Evolutionary conservation across 1,140 invertebrate genomes (phyloP), one percentile per base, ranked within the genome.

Genomic region (Zaprionus tsacasi): DNA sequence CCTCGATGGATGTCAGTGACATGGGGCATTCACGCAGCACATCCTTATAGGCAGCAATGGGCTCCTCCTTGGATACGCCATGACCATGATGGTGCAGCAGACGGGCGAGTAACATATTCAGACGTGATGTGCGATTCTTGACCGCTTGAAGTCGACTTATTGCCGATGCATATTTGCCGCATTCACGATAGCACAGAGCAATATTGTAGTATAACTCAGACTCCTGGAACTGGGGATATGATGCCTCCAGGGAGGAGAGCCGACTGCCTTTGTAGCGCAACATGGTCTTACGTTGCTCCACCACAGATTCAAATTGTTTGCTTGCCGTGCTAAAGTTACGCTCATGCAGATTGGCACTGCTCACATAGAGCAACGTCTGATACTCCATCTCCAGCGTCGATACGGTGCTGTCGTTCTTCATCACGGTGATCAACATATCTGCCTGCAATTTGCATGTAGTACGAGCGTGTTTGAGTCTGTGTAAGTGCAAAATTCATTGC

Each of bases 21-120:
- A 97, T 92, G 1, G 96, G 96, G 92, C 96, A 96, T 90, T 96
- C 96, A 91, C 94, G 94, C 13, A 97, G 79, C 15, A 97, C 95
- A 93, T 97, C 96, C 91, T 96, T 96, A 83, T 95, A 97, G 25
- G 95, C 94, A 1, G 94, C 94, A 40, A 96, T 94, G 0, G 96
- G 96, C 33, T 95, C 95, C 38, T 94, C 87, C 70, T 96, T 96
- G 93, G 95, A 91, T 67, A 96, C 94, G 93, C 94, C 94, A 40
- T 95, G 95, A 0, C 73, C 70, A 75, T 94, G 94, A 73, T 95
- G 94, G 43, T 96, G 94, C 78, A 97, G 93, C 81, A 97, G 93
- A 81, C 95, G 95, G 10, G 95, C 96, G 38, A 97, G 86, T 33
- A 96, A 94, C 93, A 96, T 94, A 81, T 97, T 96, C 3, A 96